A percentile compares a stretch with the other conserved stretches of the same genome.
These are phyloP conservation scores for Semnornis frantzii DNA, from an alignment of 2,113 vertebrate species.

Conservation along the genomic window DNA sequence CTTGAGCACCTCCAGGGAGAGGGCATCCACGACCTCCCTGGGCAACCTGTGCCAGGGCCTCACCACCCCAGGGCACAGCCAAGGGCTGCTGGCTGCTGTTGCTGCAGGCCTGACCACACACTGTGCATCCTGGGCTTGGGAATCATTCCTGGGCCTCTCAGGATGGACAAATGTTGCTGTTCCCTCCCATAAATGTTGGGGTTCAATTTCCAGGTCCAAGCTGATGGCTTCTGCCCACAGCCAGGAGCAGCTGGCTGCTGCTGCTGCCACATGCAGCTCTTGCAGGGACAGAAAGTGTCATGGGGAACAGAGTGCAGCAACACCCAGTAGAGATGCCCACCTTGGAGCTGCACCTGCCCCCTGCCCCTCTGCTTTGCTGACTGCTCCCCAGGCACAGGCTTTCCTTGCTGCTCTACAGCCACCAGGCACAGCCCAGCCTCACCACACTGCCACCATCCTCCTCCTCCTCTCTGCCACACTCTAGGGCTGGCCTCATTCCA, in stretches of 20 bases:
- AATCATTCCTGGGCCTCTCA: not conserved
- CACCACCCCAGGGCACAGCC: not conserved
- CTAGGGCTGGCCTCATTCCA: not conserved
- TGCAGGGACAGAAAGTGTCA: not conserved
- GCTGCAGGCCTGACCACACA: not conserved
- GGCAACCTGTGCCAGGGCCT: too few relatives aligned
- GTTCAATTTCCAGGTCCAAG: not conserved
- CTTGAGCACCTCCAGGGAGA: too few relatives aligned
- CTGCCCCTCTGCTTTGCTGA: not conserved
- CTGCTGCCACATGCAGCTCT: not conserved
- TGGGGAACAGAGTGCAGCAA: not conserved
- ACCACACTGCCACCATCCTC: not conserved
- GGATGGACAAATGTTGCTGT: accelerated
- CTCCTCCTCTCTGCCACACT: not conserved
- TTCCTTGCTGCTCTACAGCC: not conserved
- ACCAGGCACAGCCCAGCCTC: not conserved
- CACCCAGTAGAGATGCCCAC: not conserved
- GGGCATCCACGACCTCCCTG: too few relatives aligned
- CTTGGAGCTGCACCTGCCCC: not conserved
- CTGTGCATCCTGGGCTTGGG: not conserved
- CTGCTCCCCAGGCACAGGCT: not conserved
- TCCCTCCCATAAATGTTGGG: not conserved
- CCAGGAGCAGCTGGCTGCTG: not conserved
- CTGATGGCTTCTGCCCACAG: not conserved
- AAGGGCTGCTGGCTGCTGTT: accelerated